phyloP scores from a whole-genome alignment of 2,113 vertebrate genomes.

The Hepsetus odoe region DNA sequence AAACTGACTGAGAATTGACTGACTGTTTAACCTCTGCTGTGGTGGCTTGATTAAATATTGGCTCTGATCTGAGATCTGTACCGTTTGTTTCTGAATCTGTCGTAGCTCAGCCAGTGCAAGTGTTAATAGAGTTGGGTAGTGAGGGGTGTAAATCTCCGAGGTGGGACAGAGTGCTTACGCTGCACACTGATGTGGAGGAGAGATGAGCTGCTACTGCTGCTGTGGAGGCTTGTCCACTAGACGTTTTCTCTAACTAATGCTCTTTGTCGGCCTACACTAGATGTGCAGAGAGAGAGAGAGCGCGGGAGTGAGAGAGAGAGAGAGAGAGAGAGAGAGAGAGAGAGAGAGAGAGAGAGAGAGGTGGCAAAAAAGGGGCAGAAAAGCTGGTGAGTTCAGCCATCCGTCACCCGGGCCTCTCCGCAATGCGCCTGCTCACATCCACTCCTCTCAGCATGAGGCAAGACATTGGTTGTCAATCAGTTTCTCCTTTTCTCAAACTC shows the following conservation, averaged over 20 bases:
- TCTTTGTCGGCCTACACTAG: slow-evolving; percentile 20
- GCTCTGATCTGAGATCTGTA: neutral
- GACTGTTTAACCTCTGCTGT: neutral
- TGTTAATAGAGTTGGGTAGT: neutral
- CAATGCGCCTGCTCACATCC: slow-evolving; percentile 42
- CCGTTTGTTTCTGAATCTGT: neutral
- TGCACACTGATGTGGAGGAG: slow-evolving; percentile 35
- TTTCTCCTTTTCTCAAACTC: slow-evolving; percentile 4
- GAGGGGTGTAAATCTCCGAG: slow-evolving; percentile 26
- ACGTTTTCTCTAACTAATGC: neutral
- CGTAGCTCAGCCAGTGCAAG: neutral
- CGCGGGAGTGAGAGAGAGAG: neutral
- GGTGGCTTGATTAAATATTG: too few species aligned
- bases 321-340: slow-evolving; percentile 3
- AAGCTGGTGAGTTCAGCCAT: slow-evolving; percentile 22
- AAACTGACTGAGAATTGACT: neutral
- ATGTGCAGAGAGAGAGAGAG: slow-evolving; percentile 4
- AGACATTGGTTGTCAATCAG: slow-evolving; percentile 48
- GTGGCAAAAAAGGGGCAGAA: neutral
- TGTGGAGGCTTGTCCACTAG: slow-evolving; percentile 3
- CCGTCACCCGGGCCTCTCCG: slow-evolving; percentile 41
- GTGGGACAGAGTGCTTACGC: slow-evolving; percentile 46
- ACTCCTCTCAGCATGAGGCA: slow-evolving; percentile 22
- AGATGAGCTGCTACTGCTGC: slow-evolving; percentile 35
- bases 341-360: neutral